Evolutionary conservation across 2,113 vertebrate genomes (phyloP).

Genomic region (Pomatostomus ruficeps): DNA sequence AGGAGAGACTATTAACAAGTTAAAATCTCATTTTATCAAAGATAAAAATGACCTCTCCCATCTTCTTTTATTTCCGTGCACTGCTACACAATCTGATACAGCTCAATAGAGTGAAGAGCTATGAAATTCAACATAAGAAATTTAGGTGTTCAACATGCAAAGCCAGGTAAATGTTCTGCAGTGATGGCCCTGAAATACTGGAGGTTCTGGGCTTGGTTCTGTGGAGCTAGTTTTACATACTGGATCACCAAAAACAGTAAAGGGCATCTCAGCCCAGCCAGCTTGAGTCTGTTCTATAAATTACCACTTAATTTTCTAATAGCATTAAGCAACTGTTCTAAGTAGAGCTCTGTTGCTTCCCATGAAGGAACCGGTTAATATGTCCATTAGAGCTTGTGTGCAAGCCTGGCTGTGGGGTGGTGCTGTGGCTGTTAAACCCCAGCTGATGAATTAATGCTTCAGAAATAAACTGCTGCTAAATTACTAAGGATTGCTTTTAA

Average conservation of each 20-base stretch:
- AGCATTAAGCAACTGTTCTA: not conserved
- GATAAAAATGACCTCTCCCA: not conserved
- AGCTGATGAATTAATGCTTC: not conserved
- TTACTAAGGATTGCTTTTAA: not conserved
- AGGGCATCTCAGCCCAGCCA: not conserved
- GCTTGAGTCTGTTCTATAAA: not conserved
- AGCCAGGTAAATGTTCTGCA: too few relatives aligned
- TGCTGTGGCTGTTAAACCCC: not conserved
- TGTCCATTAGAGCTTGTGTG: not conserved
- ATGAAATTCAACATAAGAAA: rapidly evolving
- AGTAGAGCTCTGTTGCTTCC: not conserved
- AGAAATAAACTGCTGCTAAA: not conserved
- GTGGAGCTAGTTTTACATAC: not conserved
- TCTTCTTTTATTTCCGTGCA: not conserved
- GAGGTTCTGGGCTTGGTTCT: not conserved
- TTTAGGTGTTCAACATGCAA: not conserved
- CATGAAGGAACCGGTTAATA: not conserved
- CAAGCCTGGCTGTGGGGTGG: not conserved
- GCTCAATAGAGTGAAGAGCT: not conserved
- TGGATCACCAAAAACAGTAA: not conserved
- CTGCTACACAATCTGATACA: not conserved
- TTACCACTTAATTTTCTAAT: conserved; percentile 31
- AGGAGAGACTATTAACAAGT: not conserved
- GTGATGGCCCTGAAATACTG: not conserved
- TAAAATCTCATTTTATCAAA: not conserved